Evolutionary conservation across 2,797 vertebrate genomes (phyloP), one percentile per base, ranked within the genome.

Genomic region (Periparus ater): DNA sequence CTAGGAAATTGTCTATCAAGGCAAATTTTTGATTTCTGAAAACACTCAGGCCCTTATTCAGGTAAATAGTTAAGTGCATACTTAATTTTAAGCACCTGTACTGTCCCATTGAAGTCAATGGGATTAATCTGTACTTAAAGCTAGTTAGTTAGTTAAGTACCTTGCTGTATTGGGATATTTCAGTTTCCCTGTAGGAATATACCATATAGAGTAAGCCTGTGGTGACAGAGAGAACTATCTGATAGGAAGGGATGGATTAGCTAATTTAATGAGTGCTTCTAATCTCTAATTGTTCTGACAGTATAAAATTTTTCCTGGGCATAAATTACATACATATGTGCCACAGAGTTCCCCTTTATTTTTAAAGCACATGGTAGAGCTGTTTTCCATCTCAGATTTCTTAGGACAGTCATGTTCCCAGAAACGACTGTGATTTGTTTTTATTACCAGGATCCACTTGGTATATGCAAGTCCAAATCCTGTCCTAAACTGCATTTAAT

Each of bases 221-320:
- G 89, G 93, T 97, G 95, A 95, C 94, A 96, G 94, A 97, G 83
- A 62, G 91, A 95, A 77, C 80, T 91, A 88, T 92, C 42, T 95
- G 83, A 95, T 97, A 96, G 93, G 93, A 96, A 96, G 54, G 85
- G 83, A 94, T 57, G 54, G 90, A 96, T 97, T 97, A 97, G 91
- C 32, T 96, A 88, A 95, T 95, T 94, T 97, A 96, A 96, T 89
- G 81, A 87, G 11, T 80, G 53, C 85, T 91, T 93, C 91, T 74
- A 96, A 95, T 96, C 65, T 97, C 50, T 91, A 91, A 85, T 96
- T 96, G 95, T 97, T 93, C 84, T 96, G 94, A 96, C 91, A 95
- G 88, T 92, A 89, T 93, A 95, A 96, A 96, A 95, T 62, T 80
- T 88, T 91, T 91, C 57, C 84, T 92, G 77, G 72, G 80, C 61